These are phyloP conservation scores for Anadara kagoshimensis DNA, from an alignment of 1,140 invertebrate genomes.

Conservation along the genomic window DNA sequence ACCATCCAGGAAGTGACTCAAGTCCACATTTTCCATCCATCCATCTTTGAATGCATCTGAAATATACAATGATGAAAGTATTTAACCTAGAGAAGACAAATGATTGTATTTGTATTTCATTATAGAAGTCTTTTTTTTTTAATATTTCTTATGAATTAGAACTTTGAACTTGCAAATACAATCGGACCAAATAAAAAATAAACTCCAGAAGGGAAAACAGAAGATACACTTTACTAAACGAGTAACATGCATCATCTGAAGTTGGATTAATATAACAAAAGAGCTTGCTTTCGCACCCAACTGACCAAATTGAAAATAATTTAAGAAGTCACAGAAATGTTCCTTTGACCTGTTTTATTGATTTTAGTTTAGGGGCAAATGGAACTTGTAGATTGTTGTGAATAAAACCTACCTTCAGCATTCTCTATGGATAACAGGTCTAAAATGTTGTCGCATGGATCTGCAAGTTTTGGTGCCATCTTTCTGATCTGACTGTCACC, in stretches of 20 bases:
- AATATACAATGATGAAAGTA: slow-evolving; percentile 14
- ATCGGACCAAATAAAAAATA: not conserved
- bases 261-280: too few relatives aligned
- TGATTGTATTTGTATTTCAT: not conserved
- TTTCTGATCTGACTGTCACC: slow-evolving; percentile 30
- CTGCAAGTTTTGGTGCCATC: slow-evolving; percentile 10
- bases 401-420: slow-evolving; percentile 23
- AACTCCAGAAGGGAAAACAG: not conserved
- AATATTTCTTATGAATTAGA: not conserved
- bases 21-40: slow-evolving; percentile 56
- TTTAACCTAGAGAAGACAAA: not conserved
- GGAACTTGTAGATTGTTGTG: not conserved
- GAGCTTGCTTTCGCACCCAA: too few relatives aligned
- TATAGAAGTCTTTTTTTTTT: not conserved
- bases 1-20: slow-evolving; percentile 37
- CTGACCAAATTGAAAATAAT: too few relatives aligned
- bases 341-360: not conserved
- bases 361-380: not conserved
- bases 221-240: not conserved
- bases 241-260: too few relatives aligned
- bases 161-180: not conserved
- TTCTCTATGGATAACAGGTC: slow-evolving; percentile 21
- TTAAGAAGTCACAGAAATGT: too few relatives aligned
- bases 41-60: slow-evolving; percentile 46
- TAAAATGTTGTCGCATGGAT: slow-evolving; percentile 23